Evolutionary conservation across 2,888 invertebrate genomes (phyloP).

Genomic region (Drosophila helvetica): DNA sequence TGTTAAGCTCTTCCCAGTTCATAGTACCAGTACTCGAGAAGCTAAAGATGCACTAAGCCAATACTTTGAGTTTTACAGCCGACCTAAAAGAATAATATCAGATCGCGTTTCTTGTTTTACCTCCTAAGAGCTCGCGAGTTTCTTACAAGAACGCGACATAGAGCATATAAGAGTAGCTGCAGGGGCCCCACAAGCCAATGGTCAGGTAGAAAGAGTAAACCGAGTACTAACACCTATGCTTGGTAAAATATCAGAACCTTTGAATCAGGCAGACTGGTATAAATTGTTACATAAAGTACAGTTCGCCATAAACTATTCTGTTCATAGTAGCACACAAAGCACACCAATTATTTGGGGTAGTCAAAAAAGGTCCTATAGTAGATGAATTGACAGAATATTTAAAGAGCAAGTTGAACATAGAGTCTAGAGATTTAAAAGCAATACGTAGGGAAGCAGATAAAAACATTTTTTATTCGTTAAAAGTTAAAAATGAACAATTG

Average conservation of each 20-base stretch:
- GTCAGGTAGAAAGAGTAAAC: constrained; percentile 11
- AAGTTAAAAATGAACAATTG: neutral
- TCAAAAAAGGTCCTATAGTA: neutral
- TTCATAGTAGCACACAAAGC: constrained; percentile 13
- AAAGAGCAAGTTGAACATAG: neutral
- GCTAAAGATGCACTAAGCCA: neutral
- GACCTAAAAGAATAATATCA: constrained; percentile 16
- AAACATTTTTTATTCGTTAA: neutral
- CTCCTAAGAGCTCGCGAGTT: constrained; percentile 9
- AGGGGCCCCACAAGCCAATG: constrained; percentile 9
- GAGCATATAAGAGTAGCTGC: constrained; percentile 9
- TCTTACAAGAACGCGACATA: neutral
- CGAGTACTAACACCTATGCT: constrained; percentile 11
- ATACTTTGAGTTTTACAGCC: constrained; percentile 11
- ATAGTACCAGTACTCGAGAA: constrained; percentile 4
- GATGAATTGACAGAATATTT: neutral
- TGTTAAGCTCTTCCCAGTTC: constrained; percentile 10
- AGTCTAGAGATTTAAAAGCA: too few relatives aligned
- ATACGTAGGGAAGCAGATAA: neutral
- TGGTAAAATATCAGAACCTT: constrained; percentile 1
- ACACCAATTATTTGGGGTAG: constrained; percentile 16
- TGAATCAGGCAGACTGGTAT: constrained; percentile 1
- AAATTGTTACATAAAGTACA: constrained; percentile 4
- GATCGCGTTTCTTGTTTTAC: constrained; percentile 25
- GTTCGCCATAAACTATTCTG: constrained; percentile 18